phyloP scores from a whole-genome alignment of 2,797 vertebrate genomes.

The Diglossa cyanea region DNA sequence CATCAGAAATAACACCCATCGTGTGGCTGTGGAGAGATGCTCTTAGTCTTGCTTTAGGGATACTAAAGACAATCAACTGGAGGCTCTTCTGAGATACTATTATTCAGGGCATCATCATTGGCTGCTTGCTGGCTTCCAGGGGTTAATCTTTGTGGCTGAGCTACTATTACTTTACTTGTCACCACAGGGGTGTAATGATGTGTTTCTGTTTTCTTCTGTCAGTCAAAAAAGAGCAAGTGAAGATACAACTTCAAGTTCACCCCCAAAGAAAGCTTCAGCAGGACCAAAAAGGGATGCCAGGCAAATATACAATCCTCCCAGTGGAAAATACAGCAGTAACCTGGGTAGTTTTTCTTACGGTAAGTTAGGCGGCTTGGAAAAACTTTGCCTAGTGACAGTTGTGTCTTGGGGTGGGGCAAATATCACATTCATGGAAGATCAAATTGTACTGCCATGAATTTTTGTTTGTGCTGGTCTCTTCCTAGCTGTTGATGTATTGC shows the following conservation, averaged over 20 bases:
- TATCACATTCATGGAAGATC: background rate
- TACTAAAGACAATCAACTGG: background rate
- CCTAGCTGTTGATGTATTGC: background rate
- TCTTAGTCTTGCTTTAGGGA: background rate
- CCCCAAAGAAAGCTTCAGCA: constrained; percentile 85
- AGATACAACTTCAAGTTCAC: constrained; percentile 82
- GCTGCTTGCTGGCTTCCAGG: background rate
- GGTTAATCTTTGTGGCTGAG: background rate
- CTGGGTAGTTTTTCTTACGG: constrained; percentile 91
- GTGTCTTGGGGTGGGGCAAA: background rate
- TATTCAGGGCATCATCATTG: background rate
- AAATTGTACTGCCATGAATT: background rate
- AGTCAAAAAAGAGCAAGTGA: constrained; percentile 89
- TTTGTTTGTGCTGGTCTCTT: background rate
- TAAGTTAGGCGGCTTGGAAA: constrained; percentile 69
- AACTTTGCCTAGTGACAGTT: background rate
- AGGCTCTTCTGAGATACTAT: background rate
- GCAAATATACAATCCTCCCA: constrained; percentile 98
- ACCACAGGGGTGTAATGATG: background rate
- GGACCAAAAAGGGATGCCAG: constrained; percentile 92
- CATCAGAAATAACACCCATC: background rate
- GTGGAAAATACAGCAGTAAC: constrained; percentile 95
- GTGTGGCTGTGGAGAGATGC: background rate
- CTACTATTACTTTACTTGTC: background rate
- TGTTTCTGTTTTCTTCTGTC: background rate